Percentiles rank a stretch among this genome's conserved stretches.
Conservation (phyloP, 2,888 invertebrate species). For the Octodonta nipae region DNA sequence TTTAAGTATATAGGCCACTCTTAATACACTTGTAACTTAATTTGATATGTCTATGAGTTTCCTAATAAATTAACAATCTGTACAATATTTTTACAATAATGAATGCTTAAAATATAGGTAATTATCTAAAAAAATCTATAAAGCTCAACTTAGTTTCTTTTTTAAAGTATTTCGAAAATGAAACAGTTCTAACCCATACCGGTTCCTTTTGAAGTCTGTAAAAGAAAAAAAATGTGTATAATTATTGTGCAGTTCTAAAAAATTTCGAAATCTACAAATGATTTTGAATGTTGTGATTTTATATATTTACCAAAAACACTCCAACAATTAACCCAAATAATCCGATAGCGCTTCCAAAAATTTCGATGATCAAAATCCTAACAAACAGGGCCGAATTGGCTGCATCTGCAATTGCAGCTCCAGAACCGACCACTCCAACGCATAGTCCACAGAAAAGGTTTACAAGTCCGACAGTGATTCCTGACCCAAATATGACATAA, state of each 20-base stretch:
- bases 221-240: constrained; percentile 8
- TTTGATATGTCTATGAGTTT: too few relatives aligned
- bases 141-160: too few relatives aligned
- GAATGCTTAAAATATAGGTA: too few relatives aligned
- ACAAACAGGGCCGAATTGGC: constrained; percentile 94
- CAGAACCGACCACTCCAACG: constrained; percentile 93
- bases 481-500: constrained; percentile 90
- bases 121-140: too few relatives aligned
- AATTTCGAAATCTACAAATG: too few relatives aligned
- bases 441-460: constrained; percentile 91
- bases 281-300: too few relatives aligned
- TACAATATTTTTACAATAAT: too few relatives aligned
- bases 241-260: too few relatives aligned
- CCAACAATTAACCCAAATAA: constrained; percentile 96
- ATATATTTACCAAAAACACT: constrained; percentile 61
- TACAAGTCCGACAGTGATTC: constrained; percentile 84
- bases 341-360: constrained; percentile 97
- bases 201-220: constrained; percentile 19
- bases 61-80: too few relatives aligned
- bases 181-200: constrained; percentile 12
- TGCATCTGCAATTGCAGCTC: constrained; percentile 96
- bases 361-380: constrained; percentile 95
- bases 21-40: too few relatives aligned
- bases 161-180: constrained; percentile 1
- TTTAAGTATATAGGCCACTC: too few relatives aligned